These are phyloP conservation scores for Lithophane ornitopus DNA, from an alignment of 2,888 invertebrate species.

Conservation along the genomic window DNA sequence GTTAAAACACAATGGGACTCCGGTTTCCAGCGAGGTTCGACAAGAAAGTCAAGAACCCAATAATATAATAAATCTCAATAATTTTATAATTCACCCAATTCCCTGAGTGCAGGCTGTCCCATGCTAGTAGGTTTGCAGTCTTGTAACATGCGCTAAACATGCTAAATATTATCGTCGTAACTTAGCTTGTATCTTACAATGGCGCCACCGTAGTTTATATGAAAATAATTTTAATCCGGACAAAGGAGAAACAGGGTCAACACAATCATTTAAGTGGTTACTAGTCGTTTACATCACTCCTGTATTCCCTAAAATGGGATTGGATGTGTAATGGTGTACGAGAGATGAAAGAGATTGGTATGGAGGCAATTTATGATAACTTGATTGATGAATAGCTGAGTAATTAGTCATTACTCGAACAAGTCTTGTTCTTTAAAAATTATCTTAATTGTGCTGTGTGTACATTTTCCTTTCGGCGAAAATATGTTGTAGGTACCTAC, in stretches of 20 bases:
- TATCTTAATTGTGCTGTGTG: not conserved
- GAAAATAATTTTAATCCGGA: constrained; percentile 35
- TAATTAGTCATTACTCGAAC: not conserved
- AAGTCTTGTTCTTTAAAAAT: not conserved
- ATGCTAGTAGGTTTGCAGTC: constrained; percentile 29
- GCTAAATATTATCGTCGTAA: constrained; percentile 44
- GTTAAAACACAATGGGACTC: not conserved
- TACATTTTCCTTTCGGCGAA: not conserved
- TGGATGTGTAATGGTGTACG: constrained; percentile 25
- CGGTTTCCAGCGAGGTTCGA: not conserved
- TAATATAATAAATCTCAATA: constrained; percentile 45
- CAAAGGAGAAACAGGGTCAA: constrained; percentile 30
- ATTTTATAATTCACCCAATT: constrained; percentile 45
- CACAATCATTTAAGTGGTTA: constrained; percentile 30
- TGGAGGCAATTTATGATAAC: constrained; percentile 15
- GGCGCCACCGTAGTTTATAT: constrained; percentile 44
- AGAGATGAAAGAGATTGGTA: constrained; percentile 28
- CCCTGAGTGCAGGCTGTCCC: constrained; percentile 37
- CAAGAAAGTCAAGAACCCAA: constrained; percentile 22
- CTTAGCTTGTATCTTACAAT: constrained; percentile 37
- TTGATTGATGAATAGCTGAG: too few species aligned
- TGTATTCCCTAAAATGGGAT: constrained; percentile 29
- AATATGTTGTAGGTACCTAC: not conserved
- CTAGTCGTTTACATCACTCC: constrained; percentile 5
- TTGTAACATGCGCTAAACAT: constrained; percentile 51